Conservation (phyloP, 1,140 invertebrate genomes). For the Micrasema minimum region DNA sequence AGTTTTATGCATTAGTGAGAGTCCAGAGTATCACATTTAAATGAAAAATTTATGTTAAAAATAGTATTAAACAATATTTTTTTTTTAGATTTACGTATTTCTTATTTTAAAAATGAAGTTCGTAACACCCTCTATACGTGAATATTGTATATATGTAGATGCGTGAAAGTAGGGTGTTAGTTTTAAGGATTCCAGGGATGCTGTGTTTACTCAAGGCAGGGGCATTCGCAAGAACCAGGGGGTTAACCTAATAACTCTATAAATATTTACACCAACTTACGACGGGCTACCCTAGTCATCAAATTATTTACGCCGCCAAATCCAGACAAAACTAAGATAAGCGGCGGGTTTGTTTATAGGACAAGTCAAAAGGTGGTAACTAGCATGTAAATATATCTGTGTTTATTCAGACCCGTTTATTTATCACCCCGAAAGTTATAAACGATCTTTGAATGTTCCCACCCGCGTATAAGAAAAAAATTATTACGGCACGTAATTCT, state of each 20-base stretch:
- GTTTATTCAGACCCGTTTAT: not conserved
- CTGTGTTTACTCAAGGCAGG: constrained; percentile 11
- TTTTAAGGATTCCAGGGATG: too few species aligned
- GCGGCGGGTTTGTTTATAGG: constrained; percentile 2
- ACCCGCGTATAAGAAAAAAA: too few species aligned
- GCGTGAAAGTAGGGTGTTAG: too few species aligned
- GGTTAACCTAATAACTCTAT: constrained; percentile 34
- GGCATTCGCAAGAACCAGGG: not conserved
- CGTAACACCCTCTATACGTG: too few species aligned
- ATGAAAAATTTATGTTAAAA: too few species aligned
- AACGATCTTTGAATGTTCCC: not conserved
- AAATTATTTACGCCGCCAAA: constrained; percentile 35
- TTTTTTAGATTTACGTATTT: too few species aligned
- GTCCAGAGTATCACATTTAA: too few species aligned
- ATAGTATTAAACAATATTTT: too few species aligned
- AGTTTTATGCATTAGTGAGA: too few species aligned
- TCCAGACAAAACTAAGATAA: constrained; percentile 25
- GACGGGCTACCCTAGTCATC: constrained; percentile 19
- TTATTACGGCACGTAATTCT: too few species aligned
- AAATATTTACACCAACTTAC: constrained; percentile 33
- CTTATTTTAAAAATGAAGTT: too few species aligned
- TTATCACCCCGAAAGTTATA: not conserved
- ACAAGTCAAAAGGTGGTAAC: not conserved
- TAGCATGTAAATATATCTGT: not conserved
- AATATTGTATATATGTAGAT: too few species aligned